Evolutionary conservation across 2,113 vertebrate species (phyloP).

Genomic region (Archilochus colubris): DNA sequence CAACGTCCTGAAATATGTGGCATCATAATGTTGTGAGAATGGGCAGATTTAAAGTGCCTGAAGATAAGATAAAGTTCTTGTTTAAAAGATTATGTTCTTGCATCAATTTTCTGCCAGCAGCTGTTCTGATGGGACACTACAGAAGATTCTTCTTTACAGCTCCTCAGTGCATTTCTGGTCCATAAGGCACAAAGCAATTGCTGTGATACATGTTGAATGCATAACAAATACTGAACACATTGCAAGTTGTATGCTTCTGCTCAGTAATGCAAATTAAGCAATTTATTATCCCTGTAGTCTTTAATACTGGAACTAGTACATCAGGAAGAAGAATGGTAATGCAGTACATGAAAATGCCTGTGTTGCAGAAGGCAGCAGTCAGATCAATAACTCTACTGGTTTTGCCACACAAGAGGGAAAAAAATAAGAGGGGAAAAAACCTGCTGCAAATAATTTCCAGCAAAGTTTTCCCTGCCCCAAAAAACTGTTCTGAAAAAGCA

Average conservation of each 20-base stretch:
- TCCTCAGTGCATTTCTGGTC: neutral
- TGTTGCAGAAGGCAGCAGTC: neutral
- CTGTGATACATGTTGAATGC: neutral
- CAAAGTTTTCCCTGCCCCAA: neutral
- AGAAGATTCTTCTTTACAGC: neutral
- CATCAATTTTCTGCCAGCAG: constrained; percentile 10
- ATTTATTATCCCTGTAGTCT: neutral
- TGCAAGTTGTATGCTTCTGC: neutral
- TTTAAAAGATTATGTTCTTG: neutral
- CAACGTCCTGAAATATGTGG: neutral
- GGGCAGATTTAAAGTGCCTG: neutral
- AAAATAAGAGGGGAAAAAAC: neutral
- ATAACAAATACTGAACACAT: neutral
- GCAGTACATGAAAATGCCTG: neutral
- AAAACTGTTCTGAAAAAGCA: neutral
- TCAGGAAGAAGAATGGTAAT: neutral
- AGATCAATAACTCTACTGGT: neutral
- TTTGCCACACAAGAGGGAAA: neutral
- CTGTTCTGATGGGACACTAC: neutral
- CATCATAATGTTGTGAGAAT: neutral
- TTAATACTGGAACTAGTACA: neutral
- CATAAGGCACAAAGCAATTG: neutral
- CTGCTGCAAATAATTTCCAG: neutral
- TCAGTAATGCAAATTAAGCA: neutral
- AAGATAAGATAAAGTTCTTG: constrained; percentile 7